phyloP scores from a whole-genome alignment of 2,113 vertebrate genomes.

The Corythoichthys haematopterus region DNA sequence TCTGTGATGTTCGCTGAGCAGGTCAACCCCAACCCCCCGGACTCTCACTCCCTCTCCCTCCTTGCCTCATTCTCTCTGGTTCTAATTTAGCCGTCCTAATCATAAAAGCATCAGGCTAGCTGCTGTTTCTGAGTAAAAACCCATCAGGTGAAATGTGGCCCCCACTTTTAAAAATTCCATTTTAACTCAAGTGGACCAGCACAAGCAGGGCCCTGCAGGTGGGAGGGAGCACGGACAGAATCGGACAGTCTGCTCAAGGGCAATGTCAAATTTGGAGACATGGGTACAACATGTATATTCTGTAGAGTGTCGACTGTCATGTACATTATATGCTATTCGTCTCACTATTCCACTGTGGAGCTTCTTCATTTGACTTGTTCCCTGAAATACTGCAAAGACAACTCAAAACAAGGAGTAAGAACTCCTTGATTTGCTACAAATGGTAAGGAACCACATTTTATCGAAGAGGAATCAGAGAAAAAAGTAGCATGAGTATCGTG shows the following conservation, averaged over 20 bases:
- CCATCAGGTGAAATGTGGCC: slow-evolving; percentile 57
- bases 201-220: slow-evolving; percentile 41
- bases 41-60: neutral
- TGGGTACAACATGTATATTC: neutral
- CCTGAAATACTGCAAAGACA: neutral
- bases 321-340: no score
- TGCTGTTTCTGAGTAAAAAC: slow-evolving; percentile 43
- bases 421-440: neutral
- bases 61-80: slow-evolving; percentile 44
- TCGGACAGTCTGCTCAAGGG: slow-evolving; percentile 21
- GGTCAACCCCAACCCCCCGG: neutral
- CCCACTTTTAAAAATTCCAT: slow-evolving; percentile 53
- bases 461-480: neutral
- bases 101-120: slow-evolving; percentile 63
- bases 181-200: slow-evolving; percentile 64
- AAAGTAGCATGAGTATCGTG: neutral
- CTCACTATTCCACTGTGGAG: neutral
- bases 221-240: slow-evolving; percentile 35
- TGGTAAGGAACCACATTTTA: neutral
- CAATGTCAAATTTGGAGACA: neutral
- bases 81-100: slow-evolving; percentile 65
- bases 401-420: neutral
- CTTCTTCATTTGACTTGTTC: neutral
- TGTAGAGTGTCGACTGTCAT: no score
- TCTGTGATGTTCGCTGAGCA: slow-evolving; percentile 19